Evolutionary conservation across 1,140 invertebrate species (phyloP).

Genomic region (Ptiloglossa arizonensis): DNA sequence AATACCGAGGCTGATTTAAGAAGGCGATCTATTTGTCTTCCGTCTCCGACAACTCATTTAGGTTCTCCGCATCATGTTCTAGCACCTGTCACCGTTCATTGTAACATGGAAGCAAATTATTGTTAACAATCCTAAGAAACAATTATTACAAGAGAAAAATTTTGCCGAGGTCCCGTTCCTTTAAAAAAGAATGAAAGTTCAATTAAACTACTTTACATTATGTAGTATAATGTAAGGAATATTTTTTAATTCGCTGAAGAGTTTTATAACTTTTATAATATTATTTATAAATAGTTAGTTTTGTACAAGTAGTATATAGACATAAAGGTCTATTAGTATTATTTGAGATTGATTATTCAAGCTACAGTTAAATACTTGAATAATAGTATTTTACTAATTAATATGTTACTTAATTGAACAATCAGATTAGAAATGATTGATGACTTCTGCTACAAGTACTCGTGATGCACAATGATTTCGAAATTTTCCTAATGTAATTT

Average conservation of each 20-base stretch:
- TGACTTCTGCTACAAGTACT: neutral
- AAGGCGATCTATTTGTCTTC: conserved; percentile 70
- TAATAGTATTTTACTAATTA: conserved; percentile 3
- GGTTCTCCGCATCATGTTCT: conserved; percentile 86
- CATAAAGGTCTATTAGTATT: neutral
- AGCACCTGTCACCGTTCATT: conserved; percentile 94
- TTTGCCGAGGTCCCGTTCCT: neutral
- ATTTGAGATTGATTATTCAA: neutral
- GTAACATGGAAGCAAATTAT: conserved; percentile 87
- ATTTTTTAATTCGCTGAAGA: neutral
- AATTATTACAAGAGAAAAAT: neutral
- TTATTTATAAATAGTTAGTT: conserved; percentile 21
- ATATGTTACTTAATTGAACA: conserved; percentile 8
- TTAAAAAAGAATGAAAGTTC: neutral
- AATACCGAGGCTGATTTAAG: conserved; percentile 76
- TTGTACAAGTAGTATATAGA: conserved; percentile 17
- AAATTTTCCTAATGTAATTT: neutral
- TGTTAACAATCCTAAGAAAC: conserved; percentile 62
- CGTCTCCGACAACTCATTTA: conserved; percentile 79
- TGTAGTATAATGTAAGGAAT: neutral
- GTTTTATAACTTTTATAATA: conserved; percentile 7
- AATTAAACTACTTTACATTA: neutral
- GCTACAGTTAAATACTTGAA: neutral
- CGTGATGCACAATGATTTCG: neutral
- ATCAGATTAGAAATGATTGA: neutral